These are phyloP conservation scores for Drosophila paranaensis DNA, from an alignment of 2,888 invertebrate species.

Conservation along the genomic window DNA sequence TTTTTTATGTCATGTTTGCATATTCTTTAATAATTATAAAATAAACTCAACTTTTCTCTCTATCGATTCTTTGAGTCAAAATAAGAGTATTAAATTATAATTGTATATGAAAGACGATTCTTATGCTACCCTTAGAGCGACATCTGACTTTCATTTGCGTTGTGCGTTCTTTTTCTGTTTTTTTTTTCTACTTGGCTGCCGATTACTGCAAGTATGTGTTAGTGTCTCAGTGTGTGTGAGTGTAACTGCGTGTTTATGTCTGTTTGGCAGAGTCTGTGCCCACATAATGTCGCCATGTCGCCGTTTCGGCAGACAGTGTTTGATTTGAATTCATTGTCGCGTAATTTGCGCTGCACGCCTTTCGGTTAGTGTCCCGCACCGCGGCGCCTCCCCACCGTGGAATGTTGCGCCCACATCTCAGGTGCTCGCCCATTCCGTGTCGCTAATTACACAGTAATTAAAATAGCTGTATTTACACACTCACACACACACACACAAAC, in stretches of 20 bases:
- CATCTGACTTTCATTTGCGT: slow-evolving; percentile 49
- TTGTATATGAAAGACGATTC: not conserved
- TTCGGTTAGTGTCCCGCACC: slow-evolving; percentile 32
- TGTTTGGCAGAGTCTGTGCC: slow-evolving; percentile 47
- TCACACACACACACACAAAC: slow-evolving; percentile 19
- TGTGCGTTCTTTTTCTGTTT: slow-evolving; percentile 36
- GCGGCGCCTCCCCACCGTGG: not conserved
- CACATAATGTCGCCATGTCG: slow-evolving; percentile 74
- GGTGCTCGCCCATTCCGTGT: slow-evolving; percentile 64
- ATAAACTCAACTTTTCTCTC: not conserved
- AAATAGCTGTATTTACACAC: slow-evolving; percentile 76
- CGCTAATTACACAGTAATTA: slow-evolving; percentile 82
- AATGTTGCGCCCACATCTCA: slow-evolving; percentile 39
- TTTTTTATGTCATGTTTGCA: too few relatives aligned
- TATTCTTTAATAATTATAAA: not conserved
- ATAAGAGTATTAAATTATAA: slow-evolving; percentile 11
- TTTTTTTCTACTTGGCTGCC: slow-evolving; percentile 55
- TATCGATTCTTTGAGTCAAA: too few relatives aligned
- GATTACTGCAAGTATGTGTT: slow-evolving; percentile 2
- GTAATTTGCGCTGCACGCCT: slow-evolving; percentile 67
- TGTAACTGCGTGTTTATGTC: slow-evolving; percentile 16
- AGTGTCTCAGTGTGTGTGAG: slow-evolving; percentile 13
- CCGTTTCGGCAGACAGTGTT: slow-evolving; percentile 76
- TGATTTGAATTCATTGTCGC: slow-evolving; percentile 81
- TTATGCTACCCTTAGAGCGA: not conserved